A percentile compares a stretch with the other conserved stretches of the same genome.
phyloP scores from a whole-genome alignment of 2,797 vertebrate genomes.

The Malurus leucopterus region DNA sequence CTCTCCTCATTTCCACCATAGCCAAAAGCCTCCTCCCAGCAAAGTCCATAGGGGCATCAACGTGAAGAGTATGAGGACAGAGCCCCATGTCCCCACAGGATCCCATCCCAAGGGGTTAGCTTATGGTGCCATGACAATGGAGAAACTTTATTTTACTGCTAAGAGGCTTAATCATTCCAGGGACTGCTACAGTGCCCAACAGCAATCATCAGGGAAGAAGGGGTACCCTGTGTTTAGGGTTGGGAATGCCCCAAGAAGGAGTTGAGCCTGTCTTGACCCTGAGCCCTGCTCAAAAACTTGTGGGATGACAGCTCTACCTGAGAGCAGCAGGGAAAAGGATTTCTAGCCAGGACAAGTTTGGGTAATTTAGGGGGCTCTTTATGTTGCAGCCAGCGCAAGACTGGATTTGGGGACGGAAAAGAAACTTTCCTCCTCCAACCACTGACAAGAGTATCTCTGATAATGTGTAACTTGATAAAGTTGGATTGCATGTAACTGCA shows the following conservation, averaged over 20 bases:
- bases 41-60: background rate
- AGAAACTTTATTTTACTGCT: background rate
- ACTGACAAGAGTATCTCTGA: background rate
- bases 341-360: background rate
- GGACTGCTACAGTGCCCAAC: background rate
- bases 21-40: background rate
- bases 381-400: background rate
- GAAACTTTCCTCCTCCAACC: background rate
- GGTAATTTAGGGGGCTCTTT: background rate
- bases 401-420: background rate
- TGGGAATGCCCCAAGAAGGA: background rate
- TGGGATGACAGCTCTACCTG: background rate
- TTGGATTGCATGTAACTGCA: background rate
- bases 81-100: background rate
- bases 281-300: background rate
- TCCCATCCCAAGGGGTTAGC: fast-evolving
- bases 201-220: background rate
- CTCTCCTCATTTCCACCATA: background rate
- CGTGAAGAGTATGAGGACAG: background rate
- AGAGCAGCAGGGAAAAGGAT: background rate
- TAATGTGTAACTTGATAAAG: background rate
- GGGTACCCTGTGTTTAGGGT: fast-evolving
- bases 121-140: background rate
- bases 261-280: background rate
- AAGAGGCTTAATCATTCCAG: background rate